These are phyloP conservation scores for Caenorhabditis parvicauda DNA, from an alignment of 2,888 invertebrate species.

Conservation along the genomic window DNA sequence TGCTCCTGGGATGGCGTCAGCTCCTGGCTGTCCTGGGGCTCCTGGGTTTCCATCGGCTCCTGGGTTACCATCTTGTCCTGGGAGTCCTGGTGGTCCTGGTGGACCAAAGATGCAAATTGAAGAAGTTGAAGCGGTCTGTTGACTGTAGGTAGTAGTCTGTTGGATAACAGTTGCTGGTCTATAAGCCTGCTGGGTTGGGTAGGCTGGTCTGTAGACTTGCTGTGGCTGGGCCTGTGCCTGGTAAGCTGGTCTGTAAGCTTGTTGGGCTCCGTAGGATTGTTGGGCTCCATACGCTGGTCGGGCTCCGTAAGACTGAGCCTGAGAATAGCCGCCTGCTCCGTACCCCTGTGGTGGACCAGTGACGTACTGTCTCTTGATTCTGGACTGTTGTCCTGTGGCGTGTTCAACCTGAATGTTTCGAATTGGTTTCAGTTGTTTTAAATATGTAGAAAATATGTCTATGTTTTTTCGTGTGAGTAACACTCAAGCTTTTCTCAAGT, in stretches of 20 bases:
- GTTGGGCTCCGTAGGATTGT: too few relatives aligned
- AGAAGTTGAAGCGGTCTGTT: background rate
- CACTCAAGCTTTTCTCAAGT: too few relatives aligned
- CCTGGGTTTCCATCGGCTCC: constrained; percentile 22
- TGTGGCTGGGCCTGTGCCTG: constrained; percentile 12
- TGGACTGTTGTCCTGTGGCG: constrained; percentile 1
- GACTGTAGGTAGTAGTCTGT: too few relatives aligned
- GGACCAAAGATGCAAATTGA: constrained; percentile 35
- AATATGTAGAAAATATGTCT: too few relatives aligned
- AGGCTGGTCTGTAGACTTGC: constrained; percentile 3
- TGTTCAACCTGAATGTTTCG: background rate
- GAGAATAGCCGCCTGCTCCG: too few relatives aligned
- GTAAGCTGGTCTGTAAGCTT: too few relatives aligned
- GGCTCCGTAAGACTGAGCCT: too few relatives aligned
- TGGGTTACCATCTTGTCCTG: constrained; percentile 38
- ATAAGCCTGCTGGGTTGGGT: background rate
- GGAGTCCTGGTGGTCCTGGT: constrained; percentile 43
- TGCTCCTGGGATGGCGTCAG: constrained; percentile 10
- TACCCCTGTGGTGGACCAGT: constrained; percentile 4
- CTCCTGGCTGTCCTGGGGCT: constrained; percentile 20
- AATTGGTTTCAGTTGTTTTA: background rate
- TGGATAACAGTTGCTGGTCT: background rate
- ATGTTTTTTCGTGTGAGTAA: too few relatives aligned
- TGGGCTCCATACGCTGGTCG: constrained; percentile 6
- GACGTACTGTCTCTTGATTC: constrained; percentile 9